Base-by-base conservation (phyloP, 2,797 vertebrate species). In the Parauchenoglanis punctatus region DNA sequence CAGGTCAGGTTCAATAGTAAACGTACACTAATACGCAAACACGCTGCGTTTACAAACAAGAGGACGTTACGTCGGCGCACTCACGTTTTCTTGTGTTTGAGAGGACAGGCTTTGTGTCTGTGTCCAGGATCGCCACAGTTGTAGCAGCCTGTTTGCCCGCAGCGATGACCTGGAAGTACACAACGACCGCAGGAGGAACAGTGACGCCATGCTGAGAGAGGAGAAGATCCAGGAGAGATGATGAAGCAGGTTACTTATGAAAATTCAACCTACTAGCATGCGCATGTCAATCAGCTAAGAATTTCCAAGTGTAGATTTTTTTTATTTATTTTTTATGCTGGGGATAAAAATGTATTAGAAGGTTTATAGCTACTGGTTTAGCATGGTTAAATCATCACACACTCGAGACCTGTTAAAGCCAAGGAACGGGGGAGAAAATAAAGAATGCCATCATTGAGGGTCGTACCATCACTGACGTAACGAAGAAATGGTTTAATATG, bases 151-250 rank as follows among this genome's bases (percentile, higher is more conserved):
- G 83, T 91, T 11, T 35, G 89, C 2, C 94, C 92, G 84, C 98
- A 99, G 0, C 94, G 89, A 89, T 99, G 98, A 83, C 92, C 95
- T 0, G 94, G 94, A 18, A 98, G 96, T 72, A 95, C 93, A 12
- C 98, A 99, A 88, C 84, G 94, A 18, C 85, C 92, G 84, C 98
- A 99, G 3, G 85, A 61, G 63, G 65, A 85, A 89, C 98, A 99
- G 93, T 99, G 98, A 88, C 85, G 92, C 98, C 98, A 99, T 4
- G 98, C 98, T 99, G 80, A 5, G 81, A 91, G 90, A 77, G 63
- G 28, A n/a, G 67, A 25, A 40, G 31, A 70, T 6, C 31, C 20
- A 20, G n/a, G n/a, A 23, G 18, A 3, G 23, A 54, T 1, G 35
- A 20, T 59, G 8, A 81, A 40, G 58, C 7, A 12, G 20, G 56